Conservation (phyloP, 2,113 vertebrate genomes). For the Tachycineta bicolor region DNA sequence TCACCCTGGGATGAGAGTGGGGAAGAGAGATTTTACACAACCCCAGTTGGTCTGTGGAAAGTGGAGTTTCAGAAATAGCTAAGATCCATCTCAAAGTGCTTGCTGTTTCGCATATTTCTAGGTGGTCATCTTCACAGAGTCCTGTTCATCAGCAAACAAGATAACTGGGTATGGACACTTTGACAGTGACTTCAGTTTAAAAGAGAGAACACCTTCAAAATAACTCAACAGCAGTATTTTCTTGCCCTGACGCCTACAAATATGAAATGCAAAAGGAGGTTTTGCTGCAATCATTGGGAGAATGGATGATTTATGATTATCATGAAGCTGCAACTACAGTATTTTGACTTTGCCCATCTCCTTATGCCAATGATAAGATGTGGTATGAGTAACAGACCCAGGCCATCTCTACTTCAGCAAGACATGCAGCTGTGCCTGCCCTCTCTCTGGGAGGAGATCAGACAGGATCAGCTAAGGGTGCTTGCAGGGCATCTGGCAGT, state of each 20-base stretch:
- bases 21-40: neutral
- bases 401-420: neutral
- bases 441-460: neutral
- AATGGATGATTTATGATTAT: neutral
- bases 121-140: neutral
- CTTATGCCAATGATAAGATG: neutral
- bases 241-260: neutral
- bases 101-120: neutral
- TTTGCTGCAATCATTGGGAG: neutral
- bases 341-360: neutral
- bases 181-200: neutral
- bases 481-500: neutral
- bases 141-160: neutral
- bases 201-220: neutral
- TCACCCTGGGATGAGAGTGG: neutral
- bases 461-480: neutral
- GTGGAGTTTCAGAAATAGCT: neutral
- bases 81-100: neutral
- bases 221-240: neutral
- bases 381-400: neutral
- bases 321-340: neutral
- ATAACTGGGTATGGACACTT: neutral
- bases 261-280: neutral
- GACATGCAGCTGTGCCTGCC: neutral
- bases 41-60: neutral